A percentile compares a stretch with the other conserved stretches of the same genome.
These are phyloP conservation scores for Drosophila prosaltans DNA, from an alignment of 1,140 invertebrate genomes.

Conservation along the genomic window DNA sequence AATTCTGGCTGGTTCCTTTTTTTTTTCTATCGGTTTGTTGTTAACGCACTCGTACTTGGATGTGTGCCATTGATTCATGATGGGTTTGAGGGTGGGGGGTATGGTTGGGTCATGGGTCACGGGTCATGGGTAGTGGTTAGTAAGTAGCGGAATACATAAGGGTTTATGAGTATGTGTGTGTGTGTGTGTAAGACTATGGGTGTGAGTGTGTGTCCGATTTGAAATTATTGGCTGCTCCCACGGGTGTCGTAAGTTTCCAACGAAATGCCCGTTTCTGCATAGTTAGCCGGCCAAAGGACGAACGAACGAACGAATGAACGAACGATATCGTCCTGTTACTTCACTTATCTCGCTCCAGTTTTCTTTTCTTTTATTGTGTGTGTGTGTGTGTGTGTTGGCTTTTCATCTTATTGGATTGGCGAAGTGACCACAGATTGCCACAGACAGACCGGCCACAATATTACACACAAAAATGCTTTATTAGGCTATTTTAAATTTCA, in stretches of 20 bases:
- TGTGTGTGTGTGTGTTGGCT: conserved; percentile 25
- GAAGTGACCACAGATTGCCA: conserved; percentile 67
- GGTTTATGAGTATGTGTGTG: conserved; percentile 35
- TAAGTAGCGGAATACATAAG: conserved; percentile 18
- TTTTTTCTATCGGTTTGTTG: background rate
- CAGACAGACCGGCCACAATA: conserved; percentile 26
- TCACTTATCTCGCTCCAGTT: conserved; percentile 8
- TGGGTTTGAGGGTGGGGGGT: background rate
- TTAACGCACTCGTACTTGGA: conserved; percentile 20
- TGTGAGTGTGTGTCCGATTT: conserved; percentile 62
- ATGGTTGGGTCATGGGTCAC: conserved; percentile 20
- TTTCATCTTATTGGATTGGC: conserved; percentile 73
- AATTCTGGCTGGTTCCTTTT: conserved; percentile 22
- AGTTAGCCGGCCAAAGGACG: conserved; percentile 37
- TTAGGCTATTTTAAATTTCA: conserved; percentile 64
- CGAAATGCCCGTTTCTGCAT: conserved; percentile 60
- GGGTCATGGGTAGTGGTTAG: conserved; percentile 1
- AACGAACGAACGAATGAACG: background rate
- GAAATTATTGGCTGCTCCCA: conserved; percentile 82
- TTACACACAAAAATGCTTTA: conserved; percentile 53
- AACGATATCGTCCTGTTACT: background rate
- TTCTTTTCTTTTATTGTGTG: background rate
- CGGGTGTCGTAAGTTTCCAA: conserved; percentile 75
- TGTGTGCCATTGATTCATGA: conserved; percentile 75
- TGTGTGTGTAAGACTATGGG: conserved; percentile 16